Base-by-base conservation (phyloP, 2,113 vertebrate species). In the Aleadryas rufinucha region DNA sequence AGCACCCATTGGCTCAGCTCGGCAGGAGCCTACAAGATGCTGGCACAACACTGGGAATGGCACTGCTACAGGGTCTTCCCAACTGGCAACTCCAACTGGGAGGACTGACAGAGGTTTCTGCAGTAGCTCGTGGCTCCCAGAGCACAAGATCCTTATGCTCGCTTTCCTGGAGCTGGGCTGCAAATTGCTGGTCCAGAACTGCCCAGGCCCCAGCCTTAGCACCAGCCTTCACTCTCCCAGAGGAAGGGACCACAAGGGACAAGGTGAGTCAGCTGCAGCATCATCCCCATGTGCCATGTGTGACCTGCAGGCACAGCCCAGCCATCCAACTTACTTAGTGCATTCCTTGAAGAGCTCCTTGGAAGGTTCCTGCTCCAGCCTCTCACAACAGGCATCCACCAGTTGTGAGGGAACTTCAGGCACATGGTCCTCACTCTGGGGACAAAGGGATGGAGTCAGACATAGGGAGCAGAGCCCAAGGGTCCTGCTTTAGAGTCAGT, bases 331-430 rank as follows among this genome's bases (percentile, higher is more conserved):
- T 98, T 97, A 99, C 99, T 98, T 99, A 97, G 99, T 99, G 81
- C 98, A 99, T 94, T 99, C 99, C 95, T 99, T 99, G 97, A 99
- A 99, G 92, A 99, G 99, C 90, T 99, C 99, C 96, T 99, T 99
- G 96, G 98, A 99, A 93, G 99, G 98, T 11, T 99, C 99, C 88
- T 99, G 97, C 88, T 99, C 98, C 94, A 99, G 97, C 77, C 96
- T 95, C 95, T 99, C 98, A n/a, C 98, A 89, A 63, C 99, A 99
- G 71, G 97, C 97, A 76, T 95, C 97, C 90, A 98, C 98, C 97
- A 99, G 97, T 78, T 98, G 98, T n/a, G 94, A 97, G 39, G 98
- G 98, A 89, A 99, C 97, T 97, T 99, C 99, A 22, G 99, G 98
- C 93, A 99, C 98, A 33, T 98, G 97, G 89, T 99, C 99, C 54